Evolutionary conservation across 1,140 invertebrate species (phyloP).

Genomic region (Limonius californicus): DNA sequence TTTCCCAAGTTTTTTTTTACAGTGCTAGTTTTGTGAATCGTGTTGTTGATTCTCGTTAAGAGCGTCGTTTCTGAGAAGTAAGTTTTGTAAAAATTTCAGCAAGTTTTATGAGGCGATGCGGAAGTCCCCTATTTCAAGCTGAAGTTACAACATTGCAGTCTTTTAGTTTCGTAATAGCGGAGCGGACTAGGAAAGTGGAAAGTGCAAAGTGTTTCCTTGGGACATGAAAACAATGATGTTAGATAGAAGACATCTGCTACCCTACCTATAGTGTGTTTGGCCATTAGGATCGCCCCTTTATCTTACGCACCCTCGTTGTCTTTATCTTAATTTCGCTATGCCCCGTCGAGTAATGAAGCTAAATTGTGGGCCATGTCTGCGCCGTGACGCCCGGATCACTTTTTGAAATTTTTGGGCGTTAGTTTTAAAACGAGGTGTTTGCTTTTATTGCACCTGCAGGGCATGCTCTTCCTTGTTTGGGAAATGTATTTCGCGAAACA

Average conservation of each 20-base stretch:
- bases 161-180: slow-evolving; percentile 29
- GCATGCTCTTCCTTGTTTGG: slow-evolving; percentile 1
- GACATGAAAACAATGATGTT: slow-evolving; percentile 36
- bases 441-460: too few species aligned
- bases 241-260: slow-evolving; percentile 30
- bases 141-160: slow-evolving; percentile 23
- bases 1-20: too few species aligned
- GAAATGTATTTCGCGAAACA: slow-evolving; percentile 11
- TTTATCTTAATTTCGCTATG: slow-evolving; percentile 6
- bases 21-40: too few species aligned
- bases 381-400: too few species aligned
- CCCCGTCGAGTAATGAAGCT: not conserved
- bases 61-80: not conserved
- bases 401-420: too few species aligned
- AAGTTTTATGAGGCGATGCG: not conserved
- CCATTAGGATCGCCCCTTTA: slow-evolving; percentile 9
- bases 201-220: slow-evolving; percentile 35
- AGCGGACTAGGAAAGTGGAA: slow-evolving; percentile 27
- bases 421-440: too few species aligned
- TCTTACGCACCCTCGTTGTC: slow-evolving; percentile 5
- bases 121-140: slow-evolving; percentile 16
- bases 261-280: slow-evolving; percentile 16
- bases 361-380: not conserved
- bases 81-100: not conserved
- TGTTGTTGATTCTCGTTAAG: too few species aligned